Evolutionary conservation across 2,113 vertebrate genomes (phyloP).

Genomic region (Eubucco bourcierii): DNA sequence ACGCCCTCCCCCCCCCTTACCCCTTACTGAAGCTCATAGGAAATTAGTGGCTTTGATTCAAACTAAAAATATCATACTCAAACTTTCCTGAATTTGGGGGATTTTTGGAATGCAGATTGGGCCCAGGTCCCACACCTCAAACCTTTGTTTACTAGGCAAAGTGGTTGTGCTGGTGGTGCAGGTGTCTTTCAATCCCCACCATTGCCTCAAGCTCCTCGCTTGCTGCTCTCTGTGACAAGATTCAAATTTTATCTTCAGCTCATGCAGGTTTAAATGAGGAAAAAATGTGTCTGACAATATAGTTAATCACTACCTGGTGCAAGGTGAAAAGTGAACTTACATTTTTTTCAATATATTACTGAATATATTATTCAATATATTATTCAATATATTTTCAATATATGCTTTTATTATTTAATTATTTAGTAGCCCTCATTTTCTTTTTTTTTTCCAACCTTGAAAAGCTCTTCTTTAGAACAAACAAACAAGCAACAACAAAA

Average conservation of each 20-base stretch:
- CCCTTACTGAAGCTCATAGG: neutral
- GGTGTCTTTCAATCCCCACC: neutral
- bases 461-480: neutral
- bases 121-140: neutral
- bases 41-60: neutral
- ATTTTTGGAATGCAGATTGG: neutral
- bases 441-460: neutral
- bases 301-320: neutral
- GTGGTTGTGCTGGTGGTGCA: neutral
- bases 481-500: neutral
- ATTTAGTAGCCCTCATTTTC: rapidly evolving
- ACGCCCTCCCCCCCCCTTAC: neutral
- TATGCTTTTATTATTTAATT: neutral
- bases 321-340: neutral
- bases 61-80: neutral
- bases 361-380: too few relatives aligned
- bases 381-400: too few relatives aligned
- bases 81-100: neutral
- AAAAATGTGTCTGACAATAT: neutral
- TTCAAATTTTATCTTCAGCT: neutral
- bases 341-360: neutral
- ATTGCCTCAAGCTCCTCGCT: neutral
- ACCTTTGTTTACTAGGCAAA: neutral
- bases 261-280: neutral
- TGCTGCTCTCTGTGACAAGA: neutral